A percentile compares a stretch with the other conserved stretches of the same genome.
These are phyloP conservation scores for Thereva unica DNA, from an alignment of 2,888 invertebrate genomes.

Conservation along the genomic window DNA sequence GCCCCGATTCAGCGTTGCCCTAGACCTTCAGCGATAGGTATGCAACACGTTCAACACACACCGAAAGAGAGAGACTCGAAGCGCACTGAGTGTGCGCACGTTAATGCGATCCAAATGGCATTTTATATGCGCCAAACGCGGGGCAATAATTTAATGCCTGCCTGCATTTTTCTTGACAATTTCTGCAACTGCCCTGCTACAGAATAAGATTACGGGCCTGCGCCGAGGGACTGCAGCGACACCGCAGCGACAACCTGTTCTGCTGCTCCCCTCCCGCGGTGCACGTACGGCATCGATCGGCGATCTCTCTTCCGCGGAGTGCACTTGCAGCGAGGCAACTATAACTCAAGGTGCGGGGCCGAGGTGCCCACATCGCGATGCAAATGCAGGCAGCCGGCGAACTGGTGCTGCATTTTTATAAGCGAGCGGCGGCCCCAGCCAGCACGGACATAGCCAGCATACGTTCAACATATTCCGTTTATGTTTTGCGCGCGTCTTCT, in stretches of 20 bases:
- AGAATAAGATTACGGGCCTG: conserved; percentile 30
- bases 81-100: conserved; percentile 26
- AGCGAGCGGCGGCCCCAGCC: conserved; percentile 20
- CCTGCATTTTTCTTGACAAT: conserved; percentile 37
- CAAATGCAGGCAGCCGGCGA: conserved; percentile 24
- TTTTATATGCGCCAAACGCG: conserved; percentile 36
- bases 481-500: conserved; percentile 31
- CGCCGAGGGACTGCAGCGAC: too few relatives aligned
- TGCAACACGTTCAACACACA: conserved; percentile 29
- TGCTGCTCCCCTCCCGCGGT: conserved; percentile 11
- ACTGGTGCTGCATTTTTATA: conserved; percentile 29
- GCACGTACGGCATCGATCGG: conserved; percentile 24
- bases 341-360: too few relatives aligned
- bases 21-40: conserved; percentile 17
- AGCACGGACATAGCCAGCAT: conserved; percentile 29
- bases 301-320: conserved; percentile 4
- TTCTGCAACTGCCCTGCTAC: conserved; percentile 26
- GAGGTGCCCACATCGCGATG: conserved; percentile 2
- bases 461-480: conserved; percentile 32
- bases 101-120: conserved; percentile 32
- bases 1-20: neutral
- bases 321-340: conserved; percentile 5
- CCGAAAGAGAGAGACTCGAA: neutral
- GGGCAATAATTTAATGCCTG: conserved; percentile 38
- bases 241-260: conserved; percentile 30